These are phyloP conservation scores for Heterodera carotae DNA, from an alignment of 1,140 invertebrate species.

Conservation along the genomic window DNA sequence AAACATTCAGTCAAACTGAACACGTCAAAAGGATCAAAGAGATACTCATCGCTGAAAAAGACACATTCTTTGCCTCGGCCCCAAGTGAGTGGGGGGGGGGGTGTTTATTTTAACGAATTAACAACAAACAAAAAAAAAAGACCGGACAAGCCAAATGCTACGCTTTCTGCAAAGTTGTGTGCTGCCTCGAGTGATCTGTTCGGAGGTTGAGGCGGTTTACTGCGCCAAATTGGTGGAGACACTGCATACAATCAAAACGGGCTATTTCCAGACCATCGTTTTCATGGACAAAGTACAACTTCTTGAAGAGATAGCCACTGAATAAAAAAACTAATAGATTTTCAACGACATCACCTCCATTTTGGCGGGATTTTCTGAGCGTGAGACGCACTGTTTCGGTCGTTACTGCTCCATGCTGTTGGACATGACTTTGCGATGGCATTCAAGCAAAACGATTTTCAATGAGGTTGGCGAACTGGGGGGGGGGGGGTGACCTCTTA, in stretches of 20 bases:
- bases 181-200: slow-evolving; percentile 92
- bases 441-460: slow-evolving; percentile 83
- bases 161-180: slow-evolving; percentile 92
- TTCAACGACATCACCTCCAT: slow-evolving; percentile 98
- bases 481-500: not conserved
- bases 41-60: slow-evolving; percentile 38
- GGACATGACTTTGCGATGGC: slow-evolving; percentile 94
- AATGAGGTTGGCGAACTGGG: too few relatives aligned
- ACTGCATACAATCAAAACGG: slow-evolving; percentile 89
- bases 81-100: slow-evolving; percentile 25
- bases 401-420: slow-evolving; percentile 87
- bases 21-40: slow-evolving; percentile 73
- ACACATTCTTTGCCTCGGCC: slow-evolving; percentile 37
- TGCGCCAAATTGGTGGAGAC: slow-evolving; percentile 95
- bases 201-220: slow-evolving; percentile 89
- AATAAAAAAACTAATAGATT: slow-evolving; percentile 72
- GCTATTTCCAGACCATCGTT: slow-evolving; percentile 93
- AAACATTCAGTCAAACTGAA: slow-evolving; percentile 77
- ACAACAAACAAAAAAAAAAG: slow-evolving; percentile 30
- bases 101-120: not conserved
- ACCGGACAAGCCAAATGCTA: slow-evolving; percentile 72
- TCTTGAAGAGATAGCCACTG: too few relatives aligned
- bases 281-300: slow-evolving; percentile 88
- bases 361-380: slow-evolving; percentile 93
- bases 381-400: slow-evolving; percentile 94